Base-by-base conservation (phyloP, 2,797 vertebrate genomes). In the Spinus pinus region DNA sequence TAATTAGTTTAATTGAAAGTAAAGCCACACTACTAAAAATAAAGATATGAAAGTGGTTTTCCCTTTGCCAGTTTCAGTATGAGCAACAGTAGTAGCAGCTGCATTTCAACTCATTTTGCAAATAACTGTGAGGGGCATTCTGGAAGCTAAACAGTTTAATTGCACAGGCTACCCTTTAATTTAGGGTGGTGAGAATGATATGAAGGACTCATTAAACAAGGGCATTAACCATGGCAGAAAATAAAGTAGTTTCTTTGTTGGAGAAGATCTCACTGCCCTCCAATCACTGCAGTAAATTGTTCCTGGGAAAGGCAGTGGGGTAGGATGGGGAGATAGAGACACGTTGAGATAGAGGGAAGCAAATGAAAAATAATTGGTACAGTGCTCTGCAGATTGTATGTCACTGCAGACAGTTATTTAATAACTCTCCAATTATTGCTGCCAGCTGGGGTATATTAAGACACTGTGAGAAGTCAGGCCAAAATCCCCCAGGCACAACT, bases 81-180 rank as follows among this genome's bases (percentile, higher is more conserved):
- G 3, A 89, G 71, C 77, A 64, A 54, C 41, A 89, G 95, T 91
- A 92, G 80, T 9, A 93, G 91, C 94, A 92, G 92, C 95, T 91
- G 70, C 75, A 67, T 88, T 88, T 88, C 69, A 53, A 58, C 31
- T 64, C 70, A 4, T 41, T 93, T 72, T 56, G 60, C 74, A 61
- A 89, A 94, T 92, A 96, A 96, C 86, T 21, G 12, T 18, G 60
- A 81, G 78, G 85, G 64, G 42, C 83, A 54, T 70, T 95, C 94
- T 94, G 95, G 86, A 94, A 97, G 58, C 64, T 72, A 86, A 94
- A 84, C 25, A 61, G 88, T 86, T 81, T 97, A 94, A 97, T 97
- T 96, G 96, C 92, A 94, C 33, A 56, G 85, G 85, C 78, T 95
- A 92, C 95, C 95, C 95, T 97, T 86, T 98, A 96, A 98, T 98